Base-by-base conservation (phyloP, 1,140 invertebrate genomes). In the Arion vulgaris region DNA sequence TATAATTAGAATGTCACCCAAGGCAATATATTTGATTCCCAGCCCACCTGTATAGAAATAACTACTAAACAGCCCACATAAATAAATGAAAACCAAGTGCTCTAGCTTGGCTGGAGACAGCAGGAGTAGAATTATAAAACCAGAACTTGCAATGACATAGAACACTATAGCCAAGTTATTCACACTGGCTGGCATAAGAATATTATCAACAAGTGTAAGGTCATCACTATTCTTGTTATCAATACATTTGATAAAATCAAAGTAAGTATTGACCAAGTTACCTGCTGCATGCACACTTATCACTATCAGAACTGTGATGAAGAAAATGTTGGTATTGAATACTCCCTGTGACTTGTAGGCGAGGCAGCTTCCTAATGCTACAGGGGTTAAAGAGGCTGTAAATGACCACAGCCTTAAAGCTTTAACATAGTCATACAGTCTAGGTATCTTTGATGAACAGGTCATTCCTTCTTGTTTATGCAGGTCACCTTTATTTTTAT, bases 221-320 rank as follows among this genome's bases (percentile, higher is more conserved):
- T 99, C 97, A 92, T 98, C 97, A 83, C 92, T 94, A 76, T 96
- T 90, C 77, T 93, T 94, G 89, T 95, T 96, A 89, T 98, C 97
- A 69, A 98, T 97, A 45, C 97, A 97, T 93, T 97, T 96, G 11
- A 96, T 94, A 91, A 96, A 99, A 93, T 98, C 97, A 90, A 95
- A 98, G 91, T 98, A 98, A 0, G 97, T 98, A 90, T 99, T 98
- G 0, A 99, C 97, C 26, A 98, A 95, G 93, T 98, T 98, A 53
- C 97, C 97, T 78, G 97, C 97, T 72, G 96, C 96, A 91, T 98
- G 97, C 2, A 98, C 97, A 26, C 96, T 97, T 75, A 98, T 93
- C 9, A 97, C 95, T 1, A 96, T 98, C 69, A 96, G 94, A 38
- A 96, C 92, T 0, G 97, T 97, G 0, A 97, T 92, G 13, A 97